These are phyloP conservation scores for Athalia rosae DNA, from an alignment of 2,888 invertebrate species.

Conservation along the genomic window DNA sequence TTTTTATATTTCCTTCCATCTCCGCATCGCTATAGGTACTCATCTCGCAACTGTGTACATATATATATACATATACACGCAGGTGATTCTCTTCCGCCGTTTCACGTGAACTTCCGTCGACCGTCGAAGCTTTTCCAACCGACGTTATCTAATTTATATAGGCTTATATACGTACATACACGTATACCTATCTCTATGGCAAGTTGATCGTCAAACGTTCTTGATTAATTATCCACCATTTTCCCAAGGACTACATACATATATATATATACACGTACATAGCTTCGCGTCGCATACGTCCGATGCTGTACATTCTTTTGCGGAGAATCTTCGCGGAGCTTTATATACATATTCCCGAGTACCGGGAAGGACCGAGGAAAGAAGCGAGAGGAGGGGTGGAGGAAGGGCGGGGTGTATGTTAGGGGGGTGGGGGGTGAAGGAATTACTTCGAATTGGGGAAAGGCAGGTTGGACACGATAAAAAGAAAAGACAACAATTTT, in stretches of 20 bases:
- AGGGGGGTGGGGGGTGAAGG: too few species aligned
- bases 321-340: too few species aligned
- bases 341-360: too few species aligned
- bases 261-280: background rate
- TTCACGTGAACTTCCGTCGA: background rate
- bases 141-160: background rate
- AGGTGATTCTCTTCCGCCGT: background rate
- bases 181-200: background rate
- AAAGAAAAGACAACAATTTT: slow-evolving; percentile 28
- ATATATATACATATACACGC: background rate
- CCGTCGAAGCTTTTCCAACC: slow-evolving; percentile 26
- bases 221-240: slow-evolving; percentile 32
- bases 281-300: too few species aligned
- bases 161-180: too few species aligned
- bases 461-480: background rate
- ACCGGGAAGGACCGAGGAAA: too few species aligned
- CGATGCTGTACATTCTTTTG: too few species aligned
- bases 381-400: too few species aligned
- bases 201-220: slow-evolving; percentile 27
- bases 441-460: background rate
- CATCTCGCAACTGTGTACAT: background rate
- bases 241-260: background rate
- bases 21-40: background rate
- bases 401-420: too few species aligned
- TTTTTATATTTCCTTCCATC: too few species aligned